Conservation (phyloP, 2,797 vertebrate genomes). For the Aselliscus stoliczkanus region DNA sequence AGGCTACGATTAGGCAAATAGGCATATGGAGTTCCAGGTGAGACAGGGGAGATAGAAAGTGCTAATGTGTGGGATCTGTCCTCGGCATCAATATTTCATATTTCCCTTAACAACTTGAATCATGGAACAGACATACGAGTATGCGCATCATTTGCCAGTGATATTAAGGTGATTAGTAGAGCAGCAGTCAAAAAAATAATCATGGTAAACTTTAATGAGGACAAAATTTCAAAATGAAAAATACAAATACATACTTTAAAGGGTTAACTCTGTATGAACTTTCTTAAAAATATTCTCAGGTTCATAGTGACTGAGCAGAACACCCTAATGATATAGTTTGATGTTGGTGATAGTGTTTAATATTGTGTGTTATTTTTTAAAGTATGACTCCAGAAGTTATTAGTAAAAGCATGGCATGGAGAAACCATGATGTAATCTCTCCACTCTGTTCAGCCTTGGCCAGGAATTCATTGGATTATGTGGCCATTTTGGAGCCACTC, state of each 20-base stretch:
- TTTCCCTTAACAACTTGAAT: constrained; percentile 10
- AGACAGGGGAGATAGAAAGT: background rate
- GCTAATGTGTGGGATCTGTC: background rate
- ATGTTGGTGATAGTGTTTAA: background rate
- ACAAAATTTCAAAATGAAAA: background rate
- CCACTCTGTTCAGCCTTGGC: background rate
- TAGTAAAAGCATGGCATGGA: background rate
- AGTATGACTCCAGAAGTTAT: background rate
- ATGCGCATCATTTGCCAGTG: background rate
- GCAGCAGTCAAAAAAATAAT: background rate
- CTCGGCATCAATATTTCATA: background rate
- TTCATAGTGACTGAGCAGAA: background rate
- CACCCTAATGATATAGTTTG: background rate
- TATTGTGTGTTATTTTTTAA: background rate
- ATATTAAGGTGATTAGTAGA: background rate
- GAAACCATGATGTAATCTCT: background rate
- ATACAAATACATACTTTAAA: background rate
- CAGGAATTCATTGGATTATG: background rate
- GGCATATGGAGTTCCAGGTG: background rate
- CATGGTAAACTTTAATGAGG: background rate
- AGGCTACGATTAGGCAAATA: background rate
- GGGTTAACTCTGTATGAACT: background rate
- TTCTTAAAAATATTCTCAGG: background rate
- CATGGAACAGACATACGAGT: background rate
- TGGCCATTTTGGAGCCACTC: background rate